Conservation (phyloP, 2,888 invertebrate species). For the Stegana nigrithorax region DNA sequence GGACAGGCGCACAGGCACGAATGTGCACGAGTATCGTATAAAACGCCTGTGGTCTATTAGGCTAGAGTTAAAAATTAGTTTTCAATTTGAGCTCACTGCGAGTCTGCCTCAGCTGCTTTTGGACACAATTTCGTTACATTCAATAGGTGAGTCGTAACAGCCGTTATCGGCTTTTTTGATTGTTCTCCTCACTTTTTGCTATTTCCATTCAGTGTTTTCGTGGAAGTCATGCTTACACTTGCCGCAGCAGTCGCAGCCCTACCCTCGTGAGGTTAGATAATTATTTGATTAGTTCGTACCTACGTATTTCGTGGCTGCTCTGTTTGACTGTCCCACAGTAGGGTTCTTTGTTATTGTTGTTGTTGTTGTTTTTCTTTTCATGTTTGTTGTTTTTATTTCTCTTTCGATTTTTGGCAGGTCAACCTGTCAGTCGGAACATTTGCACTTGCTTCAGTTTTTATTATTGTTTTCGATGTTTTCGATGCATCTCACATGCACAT, state of each 20-base stretch:
- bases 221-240: neutral
- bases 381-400: neutral
- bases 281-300: neutral
- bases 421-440: neutral
- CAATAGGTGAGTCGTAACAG: no score
- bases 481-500: no score
- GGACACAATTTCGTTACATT: no score
- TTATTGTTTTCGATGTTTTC: neutral
- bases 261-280: neutral
- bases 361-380: neutral
- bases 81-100: no score
- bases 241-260: neutral
- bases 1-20: neutral
- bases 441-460: neutral
- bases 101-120: no score
- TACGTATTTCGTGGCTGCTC: neutral
- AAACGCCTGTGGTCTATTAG: conserved; percentile 45
- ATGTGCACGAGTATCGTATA: conserved; percentile 36
- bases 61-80: conserved; percentile 24
- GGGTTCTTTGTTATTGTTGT: neutral
- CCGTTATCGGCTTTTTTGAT: no score
- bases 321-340: neutral
- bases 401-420: neutral
- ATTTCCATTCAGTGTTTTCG: no score
- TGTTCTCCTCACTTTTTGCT: no score